Conservation (phyloP, 1,140 invertebrate species). For the Rhagoletis zephyria region DNA sequence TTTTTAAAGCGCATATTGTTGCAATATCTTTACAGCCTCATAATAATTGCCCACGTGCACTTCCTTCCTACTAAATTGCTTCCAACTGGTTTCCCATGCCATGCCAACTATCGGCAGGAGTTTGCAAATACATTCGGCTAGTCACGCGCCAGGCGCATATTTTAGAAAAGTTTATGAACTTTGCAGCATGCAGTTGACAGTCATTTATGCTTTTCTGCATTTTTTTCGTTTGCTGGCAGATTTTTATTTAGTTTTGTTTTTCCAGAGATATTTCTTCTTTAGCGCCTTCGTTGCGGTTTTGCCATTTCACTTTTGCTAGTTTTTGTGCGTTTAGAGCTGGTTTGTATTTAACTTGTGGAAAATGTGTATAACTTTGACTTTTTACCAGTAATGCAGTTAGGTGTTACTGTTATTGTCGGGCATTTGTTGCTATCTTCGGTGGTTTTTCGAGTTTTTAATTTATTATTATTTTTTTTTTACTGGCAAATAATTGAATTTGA, state of each 20-base stretch:
- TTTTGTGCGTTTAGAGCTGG: not conserved
- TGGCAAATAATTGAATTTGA: not conserved
- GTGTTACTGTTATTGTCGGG: not conserved
- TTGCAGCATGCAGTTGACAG: conserved; percentile 29
- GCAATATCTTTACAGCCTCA: not conserved
- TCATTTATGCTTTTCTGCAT: conserved; percentile 25
- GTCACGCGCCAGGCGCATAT: not conserved
- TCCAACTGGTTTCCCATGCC: not conserved
- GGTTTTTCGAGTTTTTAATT: not conserved
- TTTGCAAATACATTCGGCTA: not conserved
- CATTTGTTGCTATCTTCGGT: not conserved
- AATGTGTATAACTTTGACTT: not conserved
- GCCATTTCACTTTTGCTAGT: conserved; percentile 9
- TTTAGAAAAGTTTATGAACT: conserved; percentile 51
- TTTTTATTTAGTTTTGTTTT: too few species aligned
- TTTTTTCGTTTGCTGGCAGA: not conserved
- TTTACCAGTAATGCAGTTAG: not conserved
- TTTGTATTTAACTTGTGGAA: not conserved
- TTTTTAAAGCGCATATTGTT: not conserved
- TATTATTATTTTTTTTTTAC: not conserved
- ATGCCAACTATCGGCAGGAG: not conserved
- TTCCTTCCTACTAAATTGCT: conserved; percentile 36
- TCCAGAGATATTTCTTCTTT: not conserved
- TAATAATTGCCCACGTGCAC: conserved; percentile 45
- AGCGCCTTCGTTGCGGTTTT: not conserved